These are phyloP conservation scores for Phyllotis vaccarum DNA, from an alignment of 2,797 vertebrate genomes.

Conservation along the genomic window DNA sequence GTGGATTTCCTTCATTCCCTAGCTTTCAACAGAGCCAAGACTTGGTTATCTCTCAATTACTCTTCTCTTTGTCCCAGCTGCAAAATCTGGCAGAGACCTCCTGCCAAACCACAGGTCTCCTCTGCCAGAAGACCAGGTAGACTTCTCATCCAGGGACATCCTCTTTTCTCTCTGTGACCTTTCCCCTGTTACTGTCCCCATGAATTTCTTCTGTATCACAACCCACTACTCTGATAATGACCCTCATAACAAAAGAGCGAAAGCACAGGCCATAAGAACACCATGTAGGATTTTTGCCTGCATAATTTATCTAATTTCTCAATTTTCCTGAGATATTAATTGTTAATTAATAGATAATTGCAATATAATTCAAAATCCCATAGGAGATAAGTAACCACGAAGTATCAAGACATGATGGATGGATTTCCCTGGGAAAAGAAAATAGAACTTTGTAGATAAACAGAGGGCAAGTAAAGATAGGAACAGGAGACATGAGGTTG, in stretches of 20 bases:
- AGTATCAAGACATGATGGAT: neutral
- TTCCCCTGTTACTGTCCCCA: neutral
- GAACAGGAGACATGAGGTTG: neutral
- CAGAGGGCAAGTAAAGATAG: fast-evolving
- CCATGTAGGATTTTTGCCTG: neutral
- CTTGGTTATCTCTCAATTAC: neutral
- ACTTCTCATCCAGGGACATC: neutral
- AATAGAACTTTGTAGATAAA: neutral
- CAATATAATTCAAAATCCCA: neutral
- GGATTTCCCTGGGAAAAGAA: neutral
- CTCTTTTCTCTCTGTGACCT: too few species aligned
- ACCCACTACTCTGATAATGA: too few species aligned
- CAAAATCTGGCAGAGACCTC: neutral
- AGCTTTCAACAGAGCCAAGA: neutral
- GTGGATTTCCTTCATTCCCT: neutral
- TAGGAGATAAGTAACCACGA: neutral
- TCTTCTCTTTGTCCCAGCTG: neutral
- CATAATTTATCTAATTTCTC: too few species aligned
- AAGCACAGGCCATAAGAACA: neutral
- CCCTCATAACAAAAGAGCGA: too few species aligned
- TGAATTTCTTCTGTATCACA: too few species aligned
- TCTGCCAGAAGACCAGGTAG: neutral
- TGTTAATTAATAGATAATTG: neutral
- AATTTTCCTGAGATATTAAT: neutral
- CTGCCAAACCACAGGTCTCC: neutral